Conservation (phyloP, 2,797 vertebrate species). For the Spea hammondii region DNA sequence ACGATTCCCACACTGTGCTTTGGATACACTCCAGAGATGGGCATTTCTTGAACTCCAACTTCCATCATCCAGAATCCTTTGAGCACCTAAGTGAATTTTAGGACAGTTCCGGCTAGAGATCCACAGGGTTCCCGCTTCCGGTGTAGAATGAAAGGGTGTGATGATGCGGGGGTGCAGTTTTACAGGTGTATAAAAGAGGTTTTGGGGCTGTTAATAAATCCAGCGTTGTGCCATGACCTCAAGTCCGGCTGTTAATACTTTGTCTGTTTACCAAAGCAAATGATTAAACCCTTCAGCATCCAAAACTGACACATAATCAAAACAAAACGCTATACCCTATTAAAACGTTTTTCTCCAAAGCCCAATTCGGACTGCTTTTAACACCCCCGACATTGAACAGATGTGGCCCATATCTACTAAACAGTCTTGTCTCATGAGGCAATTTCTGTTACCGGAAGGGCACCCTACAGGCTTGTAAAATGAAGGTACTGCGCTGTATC, state of each 20-base stretch:
- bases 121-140: too few relatives aligned
- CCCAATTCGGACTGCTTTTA: neutral
- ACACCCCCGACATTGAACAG: neutral
- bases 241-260: neutral
- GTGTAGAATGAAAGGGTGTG: too few relatives aligned
- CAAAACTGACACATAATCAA: neutral
- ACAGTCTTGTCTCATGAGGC: slow-evolving; percentile 12
- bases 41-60: neutral
- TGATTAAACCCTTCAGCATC: slow-evolving; percentile 10
- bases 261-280: slow-evolving; percentile 16
- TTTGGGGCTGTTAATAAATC: too few relatives aligned
- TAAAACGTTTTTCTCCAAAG: too few relatives aligned
- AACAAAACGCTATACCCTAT: too few relatives aligned
- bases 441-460: neutral
- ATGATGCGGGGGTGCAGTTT: too few relatives aligned
- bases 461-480: slow-evolving; percentile 10
- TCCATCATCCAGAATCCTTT: neutral
- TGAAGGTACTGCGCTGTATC: slow-evolving; percentile 14
- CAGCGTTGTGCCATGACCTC: neutral
- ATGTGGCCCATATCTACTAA: neutral
- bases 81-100: too few relatives aligned
- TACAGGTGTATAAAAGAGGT: too few relatives aligned
- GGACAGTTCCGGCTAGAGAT: too few relatives aligned
- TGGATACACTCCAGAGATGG: neutral
- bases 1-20: neutral